Base-by-base conservation (phyloP, 2,888 invertebrate species). In the Leucophenga montana region DNA sequence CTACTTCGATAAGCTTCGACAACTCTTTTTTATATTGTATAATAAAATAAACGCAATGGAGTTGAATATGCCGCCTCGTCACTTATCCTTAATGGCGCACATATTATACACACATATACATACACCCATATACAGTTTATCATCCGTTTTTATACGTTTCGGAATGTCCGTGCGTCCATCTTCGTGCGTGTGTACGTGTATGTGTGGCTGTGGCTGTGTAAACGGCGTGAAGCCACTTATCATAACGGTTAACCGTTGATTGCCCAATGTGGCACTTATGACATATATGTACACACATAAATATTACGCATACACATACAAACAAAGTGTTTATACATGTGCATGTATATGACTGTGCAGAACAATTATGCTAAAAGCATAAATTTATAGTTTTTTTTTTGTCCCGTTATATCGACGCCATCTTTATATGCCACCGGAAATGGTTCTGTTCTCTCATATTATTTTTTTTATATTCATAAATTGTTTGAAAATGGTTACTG, bases 171-270 rank as follows among this genome's bases (percentile, higher is more conserved):
- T 14, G 1, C 44, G 39, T 44, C 8, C 62, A 18, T 20, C 9
- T n/a, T n/a, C n/a, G 62, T 18, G 2, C 33, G n/a, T 14, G 1
- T 62, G 39, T 44, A 1, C 62, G 8, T 20, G 8, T 22, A 27
- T 27, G 27, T 27, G 2, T 50, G 50, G 27, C n/a, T 39, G 39
- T 39, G 48, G 50, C 68, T 74, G 61, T 67, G 57, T 46, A 27
- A 22, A 22, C 22, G 64, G 48, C 57, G 67, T 67, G 77, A 59
- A 73, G 71, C 82, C 84, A 81, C 81, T 77, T 80, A 84, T 81
- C 81, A 81, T 80, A 81, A 75, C 81, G 80, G 74, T 74, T 71
- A 73, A 57, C 72, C 73, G 73, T 68, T 80, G 74, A 75, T 76
- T 69, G 62, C 65, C 57, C 66, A 66, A 46, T 39, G 39, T 8